Evolutionary conservation across 1,140 invertebrate species (phyloP).

Genomic region (Apocrypta bakeri): DNA sequence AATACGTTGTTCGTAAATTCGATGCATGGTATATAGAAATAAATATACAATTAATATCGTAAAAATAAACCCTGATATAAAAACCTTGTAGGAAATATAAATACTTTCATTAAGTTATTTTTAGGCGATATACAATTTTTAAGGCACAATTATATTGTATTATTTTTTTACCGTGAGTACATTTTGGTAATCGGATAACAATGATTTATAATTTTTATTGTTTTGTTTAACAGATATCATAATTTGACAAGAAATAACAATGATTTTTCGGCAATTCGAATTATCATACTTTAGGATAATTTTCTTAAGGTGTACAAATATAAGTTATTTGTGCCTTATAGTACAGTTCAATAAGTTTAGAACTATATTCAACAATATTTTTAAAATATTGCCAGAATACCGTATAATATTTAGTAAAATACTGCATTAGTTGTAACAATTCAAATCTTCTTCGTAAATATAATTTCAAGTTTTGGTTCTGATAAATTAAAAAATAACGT

Average conservation of each 20-base stretch:
- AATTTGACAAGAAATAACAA: neutral
- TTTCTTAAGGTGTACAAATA: neutral
- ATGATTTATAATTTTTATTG: neutral
- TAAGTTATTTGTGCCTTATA: neutral
- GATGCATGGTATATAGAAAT: neutral
- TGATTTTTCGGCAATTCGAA: neutral
- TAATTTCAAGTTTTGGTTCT: neutral
- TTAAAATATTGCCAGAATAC: neutral
- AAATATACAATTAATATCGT: conserved; percentile 5
- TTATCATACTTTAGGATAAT: neutral
- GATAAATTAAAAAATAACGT: neutral
- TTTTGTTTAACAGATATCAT: neutral
- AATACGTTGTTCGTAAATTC: neutral
- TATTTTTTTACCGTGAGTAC: neutral
- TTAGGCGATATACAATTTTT: neutral
- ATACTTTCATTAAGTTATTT: neutral
- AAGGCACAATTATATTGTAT: conserved; percentile 11
- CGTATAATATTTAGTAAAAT: neutral
- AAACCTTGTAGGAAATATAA: conserved; percentile 15
- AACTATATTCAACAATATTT: neutral
- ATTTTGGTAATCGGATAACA: neutral
- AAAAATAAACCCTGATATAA: conserved; percentile 14
- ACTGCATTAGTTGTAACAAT: neutral
- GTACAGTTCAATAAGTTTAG: neutral
- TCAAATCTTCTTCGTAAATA: neutral